Conservation (phyloP, 2,888 invertebrate genomes). For the Lumbricus terrestris region DNA sequence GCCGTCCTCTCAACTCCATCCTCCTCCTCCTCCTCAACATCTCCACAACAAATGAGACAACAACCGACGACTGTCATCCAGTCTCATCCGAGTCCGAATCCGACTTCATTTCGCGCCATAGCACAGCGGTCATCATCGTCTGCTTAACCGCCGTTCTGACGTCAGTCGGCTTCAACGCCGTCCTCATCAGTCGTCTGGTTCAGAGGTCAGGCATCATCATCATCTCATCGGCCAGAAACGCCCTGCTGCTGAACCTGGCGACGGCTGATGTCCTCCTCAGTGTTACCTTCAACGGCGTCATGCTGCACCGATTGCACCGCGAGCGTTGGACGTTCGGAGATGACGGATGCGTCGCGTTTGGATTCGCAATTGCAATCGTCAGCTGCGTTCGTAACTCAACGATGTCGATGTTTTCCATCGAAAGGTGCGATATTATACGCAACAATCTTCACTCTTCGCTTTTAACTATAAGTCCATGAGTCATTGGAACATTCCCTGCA, state of each 20-base stretch:
- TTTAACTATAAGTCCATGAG: background rate
- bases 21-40: too few species aligned
- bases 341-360: background rate
- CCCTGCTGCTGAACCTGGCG: slow-evolving; percentile 10
- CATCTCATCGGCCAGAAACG: background rate
- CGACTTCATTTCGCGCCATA: background rate
- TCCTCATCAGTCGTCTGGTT: background rate
- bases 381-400: background rate
- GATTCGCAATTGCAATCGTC: background rate
- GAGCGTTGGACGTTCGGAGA: background rate
- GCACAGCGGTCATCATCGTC: background rate
- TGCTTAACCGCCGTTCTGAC: background rate
- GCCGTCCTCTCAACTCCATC: background rate
- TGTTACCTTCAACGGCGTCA: background rate
- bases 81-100: background rate
- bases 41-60: background rate
- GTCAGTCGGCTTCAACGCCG: background rate
- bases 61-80: background rate
- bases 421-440: background rate
- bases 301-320: background rate
- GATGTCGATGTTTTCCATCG: background rate
- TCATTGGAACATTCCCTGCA: background rate
- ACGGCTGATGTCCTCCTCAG: background rate
- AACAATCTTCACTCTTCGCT: background rate
- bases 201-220: background rate